A percentile compares a stretch with the other conserved stretches of the same genome.
These are phyloP conservation scores for Hoplias malabaricus DNA, from an alignment of 2,113 vertebrate genomes.

Conservation along the genomic window DNA sequence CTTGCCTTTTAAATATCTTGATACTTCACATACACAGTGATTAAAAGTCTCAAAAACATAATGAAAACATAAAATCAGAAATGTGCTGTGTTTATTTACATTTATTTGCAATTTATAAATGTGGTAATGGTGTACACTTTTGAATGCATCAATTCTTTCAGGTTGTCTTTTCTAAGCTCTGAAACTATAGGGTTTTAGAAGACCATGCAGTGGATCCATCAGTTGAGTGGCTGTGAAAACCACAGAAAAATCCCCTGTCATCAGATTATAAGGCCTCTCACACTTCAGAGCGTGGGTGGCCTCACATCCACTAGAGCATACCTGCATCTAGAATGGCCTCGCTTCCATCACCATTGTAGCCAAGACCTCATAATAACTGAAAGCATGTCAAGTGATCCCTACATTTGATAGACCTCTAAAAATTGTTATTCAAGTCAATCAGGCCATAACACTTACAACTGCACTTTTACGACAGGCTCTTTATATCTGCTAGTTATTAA, in stretches of 20 bases:
- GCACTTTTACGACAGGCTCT: neutral
- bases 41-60: too few relatives aligned
- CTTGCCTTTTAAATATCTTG: too few relatives aligned
- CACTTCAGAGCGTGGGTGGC: slow-evolving; percentile 7
- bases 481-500: neutral
- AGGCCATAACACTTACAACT: neutral
- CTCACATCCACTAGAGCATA: neutral
- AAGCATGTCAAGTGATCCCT: neutral
- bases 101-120: too few relatives aligned
- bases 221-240: slow-evolving; percentile 1
- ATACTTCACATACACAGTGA: too few relatives aligned
- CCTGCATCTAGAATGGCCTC: neutral
- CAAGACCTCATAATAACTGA: slow-evolving; percentile 9
- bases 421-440: neutral
- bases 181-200: too few relatives aligned
- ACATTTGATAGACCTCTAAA: neutral
- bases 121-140: too few relatives aligned
- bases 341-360: slow-evolving; percentile 17
- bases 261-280: slow-evolving; percentile 20
- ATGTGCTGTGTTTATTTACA: too few relatives aligned
- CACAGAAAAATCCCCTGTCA: slow-evolving; percentile 1
- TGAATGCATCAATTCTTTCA: too few relatives aligned
- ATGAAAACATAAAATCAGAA: too few relatives aligned
- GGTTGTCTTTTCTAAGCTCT: too few relatives aligned
- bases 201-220: neutral